phyloP scores from a whole-genome alignment of 2,888 invertebrate species.

The Teinopalpus imperialis region DNA sequence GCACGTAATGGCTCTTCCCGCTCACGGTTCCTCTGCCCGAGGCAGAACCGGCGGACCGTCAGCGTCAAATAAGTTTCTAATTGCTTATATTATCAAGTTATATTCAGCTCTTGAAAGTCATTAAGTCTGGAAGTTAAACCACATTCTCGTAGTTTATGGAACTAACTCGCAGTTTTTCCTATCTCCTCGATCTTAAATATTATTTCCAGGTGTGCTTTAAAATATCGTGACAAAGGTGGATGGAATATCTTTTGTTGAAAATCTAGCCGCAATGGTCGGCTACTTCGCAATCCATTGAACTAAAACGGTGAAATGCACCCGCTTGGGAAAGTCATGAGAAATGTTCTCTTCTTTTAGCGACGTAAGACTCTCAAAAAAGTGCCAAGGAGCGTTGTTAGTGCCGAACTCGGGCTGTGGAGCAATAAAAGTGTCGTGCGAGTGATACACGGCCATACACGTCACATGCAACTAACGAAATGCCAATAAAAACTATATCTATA shows the following conservation, averaged over 20 bases:
- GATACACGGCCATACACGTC: constrained; percentile 28
- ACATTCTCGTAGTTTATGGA: constrained; percentile 63
- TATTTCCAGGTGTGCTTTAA: constrained; percentile 39
- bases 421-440: constrained; percentile 53
- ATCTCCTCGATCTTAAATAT: constrained; percentile 34
- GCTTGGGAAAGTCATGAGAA: constrained; percentile 65
- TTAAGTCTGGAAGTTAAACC: constrained; percentile 74
- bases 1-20: constrained; percentile 81
- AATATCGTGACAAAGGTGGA: constrained; percentile 29
- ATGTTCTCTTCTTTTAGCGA: constrained; percentile 55
- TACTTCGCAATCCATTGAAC: constrained; percentile 56
- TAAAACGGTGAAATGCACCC: constrained; percentile 60
- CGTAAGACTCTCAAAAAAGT: constrained; percentile 60
- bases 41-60: constrained; percentile 76
- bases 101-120: constrained; percentile 77
- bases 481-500: constrained; percentile 6
- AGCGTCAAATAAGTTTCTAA: constrained; percentile 82
- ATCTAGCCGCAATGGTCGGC: constrained; percentile 53
- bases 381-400: constrained; percentile 53
- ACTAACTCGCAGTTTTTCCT: constrained; percentile 45
- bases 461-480: constrained; percentile 30
- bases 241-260: constrained; percentile 35
- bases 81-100: constrained; percentile 81
- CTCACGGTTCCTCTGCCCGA: constrained; percentile 74
- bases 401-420: constrained; percentile 42